A percentile compares a stretch with the other conserved stretches of the same genome.
Conservation (phyloP, 1,140 invertebrate species). For the Scaptomyza pallida region DNA sequence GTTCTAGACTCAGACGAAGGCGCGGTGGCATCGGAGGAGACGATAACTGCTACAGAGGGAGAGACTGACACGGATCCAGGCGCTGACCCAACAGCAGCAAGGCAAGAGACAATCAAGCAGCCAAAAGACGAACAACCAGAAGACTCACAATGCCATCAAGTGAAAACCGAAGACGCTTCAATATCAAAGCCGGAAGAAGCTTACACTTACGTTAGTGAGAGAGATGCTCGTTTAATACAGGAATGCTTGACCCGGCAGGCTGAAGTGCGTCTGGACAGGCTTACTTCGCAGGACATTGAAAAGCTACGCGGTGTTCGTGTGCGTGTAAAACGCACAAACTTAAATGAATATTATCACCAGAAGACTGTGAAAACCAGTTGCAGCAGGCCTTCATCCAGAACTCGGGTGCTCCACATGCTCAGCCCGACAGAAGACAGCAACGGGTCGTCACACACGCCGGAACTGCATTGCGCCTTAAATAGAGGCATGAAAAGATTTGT, state of each 20-base stretch:
- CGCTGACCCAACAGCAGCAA: slow-evolving; percentile 3
- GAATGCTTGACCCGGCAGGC: slow-evolving; percentile 47
- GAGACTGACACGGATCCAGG: slow-evolving; percentile 18
- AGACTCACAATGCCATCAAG: neutral
- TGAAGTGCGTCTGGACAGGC: slow-evolving; percentile 33
- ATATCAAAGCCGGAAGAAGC: neutral
- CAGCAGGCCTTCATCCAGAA: neutral
- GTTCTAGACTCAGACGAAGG: neutral
- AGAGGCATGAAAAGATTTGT: slow-evolving; percentile 40
- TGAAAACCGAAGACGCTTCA: neutral
- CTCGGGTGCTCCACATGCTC: slow-evolving; percentile 5
- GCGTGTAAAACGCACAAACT: slow-evolving; percentile 55
- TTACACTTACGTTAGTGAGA: neutral
- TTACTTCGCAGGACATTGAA: slow-evolving; percentile 50
- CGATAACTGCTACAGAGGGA: neutral
- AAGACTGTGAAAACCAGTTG: neutral
- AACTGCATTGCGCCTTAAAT: neutral
- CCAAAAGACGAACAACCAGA: neutral
- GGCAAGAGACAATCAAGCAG: neutral
- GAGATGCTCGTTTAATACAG: slow-evolving; percentile 25
- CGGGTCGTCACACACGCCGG: slow-evolving; percentile 29
- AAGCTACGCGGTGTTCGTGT: slow-evolving; percentile 51
- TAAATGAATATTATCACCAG: slow-evolving; percentile 33
- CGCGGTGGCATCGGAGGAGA: neutral
- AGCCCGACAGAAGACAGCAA: slow-evolving; percentile 53